Percentiles rank a stretch among this genome's conserved stretches.
These are phyloP conservation scores for Teleiodes luculella DNA, from an alignment of 2,888 invertebrate species.

Conservation along the genomic window DNA sequence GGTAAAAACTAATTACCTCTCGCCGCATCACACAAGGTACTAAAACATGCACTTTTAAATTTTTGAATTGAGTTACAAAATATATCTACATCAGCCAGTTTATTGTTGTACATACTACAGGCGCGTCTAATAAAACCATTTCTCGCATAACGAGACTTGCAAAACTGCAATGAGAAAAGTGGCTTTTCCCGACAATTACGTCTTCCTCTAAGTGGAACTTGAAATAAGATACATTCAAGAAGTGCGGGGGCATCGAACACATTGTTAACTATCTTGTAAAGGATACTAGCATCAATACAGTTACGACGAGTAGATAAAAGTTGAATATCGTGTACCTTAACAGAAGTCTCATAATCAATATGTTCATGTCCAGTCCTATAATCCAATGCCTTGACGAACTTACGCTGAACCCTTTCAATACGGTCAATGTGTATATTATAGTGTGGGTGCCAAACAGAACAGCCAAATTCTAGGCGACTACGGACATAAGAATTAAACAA, in stretches of 20 bases:
- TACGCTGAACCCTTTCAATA: not conserved
- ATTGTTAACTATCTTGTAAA: not conserved
- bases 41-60: no score
- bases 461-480: not conserved
- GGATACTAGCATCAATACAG: not conserved
- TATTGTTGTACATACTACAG: not conserved
- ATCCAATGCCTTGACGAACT: not conserved
- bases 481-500: conserved; percentile 1
- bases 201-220: not conserved
- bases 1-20: no score
- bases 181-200: not conserved
- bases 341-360: not conserved
- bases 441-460: conserved; percentile 54
- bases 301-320: not conserved
- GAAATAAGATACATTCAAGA: not conserved
- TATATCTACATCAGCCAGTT: no score
- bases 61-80: no score
- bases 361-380: not conserved
- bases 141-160: not conserved
- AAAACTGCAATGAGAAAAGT: not conserved
- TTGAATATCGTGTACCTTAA: not conserved
- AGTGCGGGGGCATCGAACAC: not conserved
- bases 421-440: conserved; percentile 31
- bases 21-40: no score
- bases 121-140: not conserved